Conservation (phyloP, 2,888 invertebrate species). For the Metellina segmentata region DNA sequence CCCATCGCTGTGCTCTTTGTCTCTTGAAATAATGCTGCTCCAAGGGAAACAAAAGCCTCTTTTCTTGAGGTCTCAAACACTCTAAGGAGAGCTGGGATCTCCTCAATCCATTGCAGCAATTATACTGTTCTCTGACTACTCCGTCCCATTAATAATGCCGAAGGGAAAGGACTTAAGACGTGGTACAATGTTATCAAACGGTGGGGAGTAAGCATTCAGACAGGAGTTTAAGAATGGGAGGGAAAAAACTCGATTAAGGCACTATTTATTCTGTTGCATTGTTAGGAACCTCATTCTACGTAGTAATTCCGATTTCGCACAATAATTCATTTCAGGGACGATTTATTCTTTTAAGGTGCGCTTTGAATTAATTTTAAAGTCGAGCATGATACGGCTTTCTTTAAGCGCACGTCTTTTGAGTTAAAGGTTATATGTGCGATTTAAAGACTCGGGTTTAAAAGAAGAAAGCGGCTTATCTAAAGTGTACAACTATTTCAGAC, state of each 20-base stretch:
- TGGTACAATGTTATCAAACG: neutral
- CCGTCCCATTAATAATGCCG: conserved; percentile 13
- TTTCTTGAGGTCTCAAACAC: neutral
- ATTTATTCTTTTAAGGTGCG: neutral
- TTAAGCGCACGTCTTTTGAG: no score
- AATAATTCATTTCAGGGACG: neutral
- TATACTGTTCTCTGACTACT: neutral
- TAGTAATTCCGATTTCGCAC: neutral
- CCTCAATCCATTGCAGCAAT: conserved; percentile 23
- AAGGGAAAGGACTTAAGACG: neutral
- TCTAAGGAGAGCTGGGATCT: neutral
- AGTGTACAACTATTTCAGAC: no score
- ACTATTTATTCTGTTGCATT: neutral
- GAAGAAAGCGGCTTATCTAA: no score
- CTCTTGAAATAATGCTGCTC: conserved; percentile 20
- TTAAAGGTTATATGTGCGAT: no score
- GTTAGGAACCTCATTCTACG: neutral
- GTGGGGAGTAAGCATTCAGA: neutral
- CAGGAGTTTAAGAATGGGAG: neutral
- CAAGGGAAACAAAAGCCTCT: conserved; percentile 1
- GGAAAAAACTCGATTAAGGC: neutral
- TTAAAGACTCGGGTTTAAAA: no score
- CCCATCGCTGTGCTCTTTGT: conserved; percentile 9
- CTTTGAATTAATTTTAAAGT: neutral
- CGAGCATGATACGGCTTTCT: no score